Evolutionary conservation across 2,888 invertebrate species (phyloP), one percentile per base, ranked within the genome.

Genomic region (Silvanus unidentatus): DNA sequence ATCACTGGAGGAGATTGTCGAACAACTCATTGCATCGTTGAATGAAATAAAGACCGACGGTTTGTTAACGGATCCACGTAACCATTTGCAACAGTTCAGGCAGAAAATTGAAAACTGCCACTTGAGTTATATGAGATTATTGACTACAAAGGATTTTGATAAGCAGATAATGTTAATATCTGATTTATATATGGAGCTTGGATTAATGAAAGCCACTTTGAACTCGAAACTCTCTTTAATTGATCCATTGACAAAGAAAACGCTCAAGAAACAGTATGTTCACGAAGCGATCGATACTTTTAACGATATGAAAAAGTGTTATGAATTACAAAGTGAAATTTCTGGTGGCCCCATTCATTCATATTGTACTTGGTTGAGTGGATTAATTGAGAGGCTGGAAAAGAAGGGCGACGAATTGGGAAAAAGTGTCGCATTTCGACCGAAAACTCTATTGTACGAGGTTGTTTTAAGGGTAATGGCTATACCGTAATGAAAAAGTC

Each of bases 221-320:
- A 76, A 81, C 61, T 75, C 80, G 0, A 77, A 80, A 64, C 73
- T 85, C 9, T 84, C 84, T 12, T 69, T 80, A 1, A 84, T 94
- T 3, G 96, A 96, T 74, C 92, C 93, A 0, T 82, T 89, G 0
- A 81, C 86, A 45, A 91, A 91, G 68, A 79, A 83, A 52, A 75
- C 79, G 1, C 68, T 92, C 0, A 88, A 88, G 70, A 76, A 84
- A 8, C 69, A 78, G 36, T 87, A 90, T 54, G 73, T 82, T 10
- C 68, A 76, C 15, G 81, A 88, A 57, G 87, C 91, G 65, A 78
- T 88, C 2, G 65, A 69, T 13, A 78, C 79, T 59, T 76, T 84
- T 28, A 72, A 76, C 9, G 72, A 72, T 8, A 66, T 84, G 38
- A 70, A 78, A 6, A 73, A 76, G 8, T 73, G 77, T 12, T 82